Conservation (phyloP, 2,888 invertebrate genomes). For the Catocala sponsa region DNA sequence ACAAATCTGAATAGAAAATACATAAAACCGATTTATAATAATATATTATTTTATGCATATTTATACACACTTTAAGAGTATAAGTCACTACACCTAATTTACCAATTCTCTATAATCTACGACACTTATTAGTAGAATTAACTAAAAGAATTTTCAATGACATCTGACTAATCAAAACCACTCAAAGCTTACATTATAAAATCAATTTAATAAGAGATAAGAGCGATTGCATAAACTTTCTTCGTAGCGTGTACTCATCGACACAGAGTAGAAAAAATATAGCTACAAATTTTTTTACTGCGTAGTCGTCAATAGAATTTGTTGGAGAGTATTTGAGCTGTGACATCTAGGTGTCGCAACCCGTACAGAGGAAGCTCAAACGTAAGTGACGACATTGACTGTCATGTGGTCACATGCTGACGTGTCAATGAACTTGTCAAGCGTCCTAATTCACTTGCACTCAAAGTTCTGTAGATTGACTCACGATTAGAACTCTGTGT, state of each 20-base stretch:
- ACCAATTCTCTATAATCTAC: constrained; percentile 39
- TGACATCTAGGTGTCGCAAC: constrained; percentile 47
- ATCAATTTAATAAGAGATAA: constrained; percentile 61
- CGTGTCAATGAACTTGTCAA: constrained; percentile 75
- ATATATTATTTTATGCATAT: constrained; percentile 37
- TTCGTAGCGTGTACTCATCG: constrained; percentile 29
- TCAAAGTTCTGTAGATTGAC: constrained; percentile 57
- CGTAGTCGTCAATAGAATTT: constrained; percentile 6
- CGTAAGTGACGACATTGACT: constrained; percentile 66
- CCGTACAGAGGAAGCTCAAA: constrained; percentile 47
- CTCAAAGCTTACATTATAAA: constrained; percentile 59
- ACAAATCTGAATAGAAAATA: constrained; percentile 40
- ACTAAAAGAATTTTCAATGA: constrained; percentile 49
- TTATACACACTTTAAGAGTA: constrained; percentile 36
- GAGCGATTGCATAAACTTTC: constrained; percentile 60
- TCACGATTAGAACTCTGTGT: constrained; percentile 28
- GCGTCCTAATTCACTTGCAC: constrained; percentile 68
- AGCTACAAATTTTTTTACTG: constrained; percentile 14
- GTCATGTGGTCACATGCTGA: constrained; percentile 68
- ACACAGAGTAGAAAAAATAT: constrained; percentile 26
- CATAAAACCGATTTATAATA: constrained; percentile 32
- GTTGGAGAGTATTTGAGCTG: constrained; percentile 29
- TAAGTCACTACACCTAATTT: constrained; percentile 43
- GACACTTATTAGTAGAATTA: constrained; percentile 51
- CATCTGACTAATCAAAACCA: constrained; percentile 56